A percentile compares a stretch with the other conserved stretches of the same genome.
phyloP scores from a whole-genome alignment of 2,888 invertebrate species.

The Cancer borealis region DNA sequence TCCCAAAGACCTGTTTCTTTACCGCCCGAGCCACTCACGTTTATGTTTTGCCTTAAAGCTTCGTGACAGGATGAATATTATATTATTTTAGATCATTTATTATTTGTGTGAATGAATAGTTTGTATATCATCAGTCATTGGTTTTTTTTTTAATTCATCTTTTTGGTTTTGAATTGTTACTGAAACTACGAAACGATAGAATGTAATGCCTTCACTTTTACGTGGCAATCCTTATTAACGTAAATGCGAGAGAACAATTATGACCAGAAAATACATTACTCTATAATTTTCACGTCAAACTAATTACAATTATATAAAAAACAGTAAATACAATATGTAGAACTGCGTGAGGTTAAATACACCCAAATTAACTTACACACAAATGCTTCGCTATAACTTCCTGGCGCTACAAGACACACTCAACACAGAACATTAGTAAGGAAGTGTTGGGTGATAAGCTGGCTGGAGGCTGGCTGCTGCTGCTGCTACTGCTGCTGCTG shows the following conservation, averaged over 20 bases:
- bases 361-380: neutral
- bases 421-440: neutral
- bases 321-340: neutral
- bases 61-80: slow-evolving; percentile 27
- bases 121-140: neutral
- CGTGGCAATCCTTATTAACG: neutral
- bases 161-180: neutral
- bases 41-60: neutral
- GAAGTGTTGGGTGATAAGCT: neutral
- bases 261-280: neutral
- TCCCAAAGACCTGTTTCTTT: slow-evolving; percentile 4
- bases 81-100: neutral
- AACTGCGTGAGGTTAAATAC: neutral
- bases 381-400: neutral
- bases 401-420: slow-evolving; percentile 15
- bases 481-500: neutral
- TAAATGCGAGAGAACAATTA: neutral
- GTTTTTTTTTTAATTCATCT: neutral
- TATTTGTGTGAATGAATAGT: neutral
- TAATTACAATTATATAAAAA: too few relatives aligned
- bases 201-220: neutral
- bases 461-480: neutral
- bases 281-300: neutral
- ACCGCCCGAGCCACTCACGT: neutral
- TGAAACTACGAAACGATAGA: neutral